Evolutionary conservation across 2,113 vertebrate genomes (phyloP).

Genomic region (Calyptommatus sinebrachiatus): DNA sequence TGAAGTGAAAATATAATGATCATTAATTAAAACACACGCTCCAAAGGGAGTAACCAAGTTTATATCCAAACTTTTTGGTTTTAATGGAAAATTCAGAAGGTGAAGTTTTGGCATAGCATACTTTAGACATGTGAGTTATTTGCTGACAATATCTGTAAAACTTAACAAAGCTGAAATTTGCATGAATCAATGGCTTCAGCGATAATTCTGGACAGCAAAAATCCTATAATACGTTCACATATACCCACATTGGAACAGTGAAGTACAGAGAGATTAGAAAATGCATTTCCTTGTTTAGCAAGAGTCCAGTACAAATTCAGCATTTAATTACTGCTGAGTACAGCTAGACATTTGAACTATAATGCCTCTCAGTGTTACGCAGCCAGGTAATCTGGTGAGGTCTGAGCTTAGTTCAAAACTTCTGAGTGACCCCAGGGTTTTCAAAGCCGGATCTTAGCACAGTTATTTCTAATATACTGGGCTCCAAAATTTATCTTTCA

Average conservation of each 20-base stretch:
- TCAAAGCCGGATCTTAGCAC: background rate
- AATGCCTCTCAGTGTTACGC: no score
- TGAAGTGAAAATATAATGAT: no score
- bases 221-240: slow-evolving; percentile 45
- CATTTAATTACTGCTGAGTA: slow-evolving; percentile 7
- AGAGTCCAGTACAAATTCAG: slow-evolving; percentile 39
- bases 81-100: background rate
- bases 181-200: slow-evolving; percentile 48
- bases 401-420: background rate
- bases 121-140: slow-evolving; percentile 19
- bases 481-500: slow-evolving; percentile 22
- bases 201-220: slow-evolving; percentile 58
- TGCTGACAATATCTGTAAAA: slow-evolving; percentile 47
- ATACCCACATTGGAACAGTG: slow-evolving; percentile 16
- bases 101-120: slow-evolving; percentile 16
- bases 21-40: background rate
- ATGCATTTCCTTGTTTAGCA: slow-evolving; percentile 39
- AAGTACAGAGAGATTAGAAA: slow-evolving; percentile 58
- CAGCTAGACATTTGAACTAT: no score
- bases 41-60: background rate
- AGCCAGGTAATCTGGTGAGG: background rate
- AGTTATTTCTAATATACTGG: slow-evolving; percentile 13
- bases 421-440: background rate
- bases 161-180: slow-evolving; percentile 43
- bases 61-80: slow-evolving; percentile 26